Percentiles rank a stretch among this genome's conserved stretches.
These are phyloP conservation scores for Scomber colias DNA, from an alignment of 2,113 vertebrate genomes.

Conservation along the genomic window DNA sequence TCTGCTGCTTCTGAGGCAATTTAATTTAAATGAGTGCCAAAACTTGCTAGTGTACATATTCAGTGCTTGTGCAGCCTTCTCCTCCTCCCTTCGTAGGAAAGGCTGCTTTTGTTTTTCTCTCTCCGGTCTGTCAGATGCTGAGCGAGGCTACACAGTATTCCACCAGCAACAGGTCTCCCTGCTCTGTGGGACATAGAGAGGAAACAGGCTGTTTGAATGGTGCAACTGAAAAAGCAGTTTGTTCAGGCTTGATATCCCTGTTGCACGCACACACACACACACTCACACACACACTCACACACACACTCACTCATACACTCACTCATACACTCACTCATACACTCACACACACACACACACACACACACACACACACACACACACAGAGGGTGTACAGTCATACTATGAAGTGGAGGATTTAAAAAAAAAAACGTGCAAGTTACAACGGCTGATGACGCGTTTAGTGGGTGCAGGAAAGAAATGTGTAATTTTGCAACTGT, in stretches of 20 bases:
- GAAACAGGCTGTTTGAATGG: constrained; percentile 64
- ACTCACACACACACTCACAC: constrained; percentile 6
- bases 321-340: not conserved
- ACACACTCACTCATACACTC: constrained; percentile 7
- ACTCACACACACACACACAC: constrained; percentile 21
- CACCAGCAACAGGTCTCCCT: constrained; percentile 85
- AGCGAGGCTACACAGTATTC: constrained; percentile 78
- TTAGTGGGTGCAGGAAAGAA: not conserved
- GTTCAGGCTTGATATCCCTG: constrained; percentile 23
- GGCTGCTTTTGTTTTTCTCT: constrained; percentile 76
- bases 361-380: not conserved
- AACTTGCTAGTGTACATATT: constrained; percentile 93
- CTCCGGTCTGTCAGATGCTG: constrained; percentile 81
- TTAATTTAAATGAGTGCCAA: constrained; percentile 91
- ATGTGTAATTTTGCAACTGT: constrained; percentile 4
- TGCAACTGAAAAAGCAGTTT: constrained; percentile 62
- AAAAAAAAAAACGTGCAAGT: not conserved
- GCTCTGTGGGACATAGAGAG: constrained; percentile 82
- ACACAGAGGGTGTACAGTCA: not conserved
- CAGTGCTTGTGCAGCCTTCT: constrained; percentile 92
- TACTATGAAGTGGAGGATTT: not conserved
- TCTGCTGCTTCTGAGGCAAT: constrained; percentile 96
- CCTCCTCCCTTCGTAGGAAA: constrained; percentile 82
- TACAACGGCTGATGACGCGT: constrained; percentile 31
- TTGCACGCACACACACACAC: not conserved